Percentiles rank a stretch among this genome's conserved stretches.
These are phyloP conservation scores for Habroteleia sp. DNA, from an alignment of 2,888 invertebrate genomes.

Conservation along the genomic window DNA sequence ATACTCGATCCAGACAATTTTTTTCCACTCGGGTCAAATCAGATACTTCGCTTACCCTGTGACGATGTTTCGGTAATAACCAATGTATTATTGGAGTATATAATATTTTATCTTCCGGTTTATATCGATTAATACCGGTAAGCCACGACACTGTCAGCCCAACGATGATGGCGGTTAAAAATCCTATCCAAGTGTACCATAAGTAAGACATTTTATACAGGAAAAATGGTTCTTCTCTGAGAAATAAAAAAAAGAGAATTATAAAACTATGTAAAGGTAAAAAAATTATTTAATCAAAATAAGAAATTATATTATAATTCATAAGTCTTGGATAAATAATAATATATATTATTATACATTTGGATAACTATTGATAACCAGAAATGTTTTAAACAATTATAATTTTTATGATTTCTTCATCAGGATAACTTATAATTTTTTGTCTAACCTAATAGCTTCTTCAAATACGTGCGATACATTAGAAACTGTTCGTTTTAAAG, in stretches of 20 bases:
- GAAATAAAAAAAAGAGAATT: constrained; percentile 19
- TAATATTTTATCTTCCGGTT: constrained; percentile 84
- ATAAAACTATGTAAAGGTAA: not conserved
- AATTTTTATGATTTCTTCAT: too few relatives aligned
- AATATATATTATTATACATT: too few relatives aligned
- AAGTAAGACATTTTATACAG: constrained; percentile 88
- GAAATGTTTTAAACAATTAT: too few relatives aligned
- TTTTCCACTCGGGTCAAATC: too few relatives aligned
- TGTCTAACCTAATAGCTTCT: constrained; percentile 68
- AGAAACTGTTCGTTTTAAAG: constrained; percentile 66
- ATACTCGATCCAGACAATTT: too few relatives aligned
- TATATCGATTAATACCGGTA: constrained; percentile 84
- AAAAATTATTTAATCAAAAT: too few relatives aligned
- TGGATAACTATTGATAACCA: too few relatives aligned
- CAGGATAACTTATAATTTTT: too few relatives aligned
- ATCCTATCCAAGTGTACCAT: constrained; percentile 89
- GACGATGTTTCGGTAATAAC: constrained; percentile 77
- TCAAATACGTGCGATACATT: constrained; percentile 71
- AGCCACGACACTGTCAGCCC: constrained; percentile 87
- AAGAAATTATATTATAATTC: too few relatives aligned
- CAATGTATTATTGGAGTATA: constrained; percentile 85
- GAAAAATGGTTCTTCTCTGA: constrained; percentile 84
- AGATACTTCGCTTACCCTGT: too few relatives aligned
- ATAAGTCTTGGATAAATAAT: too few relatives aligned
- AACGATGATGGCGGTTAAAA: constrained; percentile 84